Percentiles rank a stretch among this genome's conserved stretches.
These are phyloP conservation scores for Eudyptes chrysolophus DNA, from an alignment of 2,113 vertebrate genomes.

Conservation along the genomic window DNA sequence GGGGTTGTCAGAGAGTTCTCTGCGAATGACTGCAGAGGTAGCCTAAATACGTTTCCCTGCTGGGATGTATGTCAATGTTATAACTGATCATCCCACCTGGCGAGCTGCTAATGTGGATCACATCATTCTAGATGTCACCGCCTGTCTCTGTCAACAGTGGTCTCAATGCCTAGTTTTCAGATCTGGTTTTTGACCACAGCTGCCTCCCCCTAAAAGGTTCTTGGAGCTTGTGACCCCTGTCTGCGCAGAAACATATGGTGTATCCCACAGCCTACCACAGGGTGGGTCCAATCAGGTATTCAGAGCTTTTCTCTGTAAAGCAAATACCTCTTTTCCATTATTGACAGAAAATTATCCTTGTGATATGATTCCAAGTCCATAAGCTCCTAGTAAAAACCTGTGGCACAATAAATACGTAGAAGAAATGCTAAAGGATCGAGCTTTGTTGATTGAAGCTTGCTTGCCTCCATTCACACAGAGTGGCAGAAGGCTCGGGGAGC, in stretches of 20 bases:
- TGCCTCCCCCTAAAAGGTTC: neutral
- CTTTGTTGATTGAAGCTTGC: neutral
- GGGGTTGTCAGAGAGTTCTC: neutral
- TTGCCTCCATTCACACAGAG: neutral
- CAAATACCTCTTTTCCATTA: neutral
- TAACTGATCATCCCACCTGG: fast-evolving
- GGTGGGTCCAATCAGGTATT: neutral
- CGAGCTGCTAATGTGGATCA: neutral
- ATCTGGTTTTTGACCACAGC: neutral
- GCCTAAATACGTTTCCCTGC: neutral
- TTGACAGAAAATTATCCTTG: neutral
- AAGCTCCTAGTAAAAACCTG: neutral
- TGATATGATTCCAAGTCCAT: neutral
- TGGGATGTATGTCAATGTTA: neutral
- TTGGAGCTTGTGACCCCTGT: fast-evolving
- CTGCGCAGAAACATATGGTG: fast-evolving
- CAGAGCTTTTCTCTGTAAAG: neutral
- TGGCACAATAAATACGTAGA: neutral
- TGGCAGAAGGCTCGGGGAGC: neutral
- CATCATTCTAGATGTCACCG: neutral
- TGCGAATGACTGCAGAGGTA: neutral
- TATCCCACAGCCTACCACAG: neutral
- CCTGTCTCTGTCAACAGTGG: neutral
- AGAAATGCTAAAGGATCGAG: neutral
- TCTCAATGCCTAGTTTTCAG: neutral